These are phyloP conservation scores for Heliconius cydno DNA, from an alignment of 2,888 invertebrate species.

Conservation along the genomic window DNA sequence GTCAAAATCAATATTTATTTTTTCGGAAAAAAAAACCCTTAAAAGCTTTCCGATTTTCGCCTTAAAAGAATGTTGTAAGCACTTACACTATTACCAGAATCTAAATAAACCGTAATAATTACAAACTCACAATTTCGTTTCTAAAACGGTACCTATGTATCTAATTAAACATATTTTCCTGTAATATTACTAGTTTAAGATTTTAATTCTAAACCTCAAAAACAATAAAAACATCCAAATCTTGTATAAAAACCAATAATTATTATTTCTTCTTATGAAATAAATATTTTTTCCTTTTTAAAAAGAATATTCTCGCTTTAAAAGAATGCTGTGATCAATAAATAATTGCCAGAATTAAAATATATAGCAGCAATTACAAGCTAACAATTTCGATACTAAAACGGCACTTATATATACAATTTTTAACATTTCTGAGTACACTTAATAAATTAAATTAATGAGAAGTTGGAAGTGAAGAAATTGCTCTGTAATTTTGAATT, in stretches of 20 bases:
- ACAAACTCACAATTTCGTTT: too few relatives aligned
- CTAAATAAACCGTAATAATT: too few relatives aligned
- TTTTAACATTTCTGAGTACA: background rate
- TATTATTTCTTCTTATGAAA: background rate
- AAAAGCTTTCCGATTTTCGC: too few relatives aligned
- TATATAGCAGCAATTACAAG: background rate
- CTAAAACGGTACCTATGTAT: too few relatives aligned
- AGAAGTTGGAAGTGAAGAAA: background rate
- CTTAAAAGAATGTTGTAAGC: too few relatives aligned
- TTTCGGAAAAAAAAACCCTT: too few relatives aligned
- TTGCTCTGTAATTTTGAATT: background rate
- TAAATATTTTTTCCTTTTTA: background rate
- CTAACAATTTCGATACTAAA: background rate
- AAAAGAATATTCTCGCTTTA: background rate
- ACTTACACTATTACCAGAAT: too few relatives aligned
- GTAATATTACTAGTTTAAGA: too few relatives aligned
- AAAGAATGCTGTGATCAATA: background rate
- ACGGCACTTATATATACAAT: background rate
- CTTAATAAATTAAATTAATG: slow-evolving; percentile 2
- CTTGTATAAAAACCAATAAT: background rate
- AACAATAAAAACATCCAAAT: background rate
- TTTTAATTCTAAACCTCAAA: too few relatives aligned
- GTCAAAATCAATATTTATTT: too few relatives aligned
- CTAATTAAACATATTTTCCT: too few relatives aligned
- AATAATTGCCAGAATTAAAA: background rate